These are phyloP conservation scores for Drosophila sulfurigaster DNA, from an alignment of 1,140 invertebrate genomes.

Conservation along the genomic window DNA sequence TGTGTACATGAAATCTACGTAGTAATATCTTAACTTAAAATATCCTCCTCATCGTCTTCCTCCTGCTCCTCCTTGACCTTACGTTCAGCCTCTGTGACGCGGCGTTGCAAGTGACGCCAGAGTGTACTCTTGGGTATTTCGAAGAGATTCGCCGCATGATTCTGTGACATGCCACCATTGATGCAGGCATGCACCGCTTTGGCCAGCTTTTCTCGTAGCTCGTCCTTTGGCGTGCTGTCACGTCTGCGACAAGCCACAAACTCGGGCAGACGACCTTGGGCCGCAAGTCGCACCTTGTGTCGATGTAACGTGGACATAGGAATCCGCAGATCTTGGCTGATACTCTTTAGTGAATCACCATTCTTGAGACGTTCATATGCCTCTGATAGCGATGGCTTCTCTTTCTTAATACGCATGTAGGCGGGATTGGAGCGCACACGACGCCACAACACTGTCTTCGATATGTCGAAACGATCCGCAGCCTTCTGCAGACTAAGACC, in stretches of 20 bases:
- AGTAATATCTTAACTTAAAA: constrained; percentile 45
- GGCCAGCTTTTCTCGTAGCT: constrained; percentile 86
- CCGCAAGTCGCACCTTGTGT: constrained; percentile 86
- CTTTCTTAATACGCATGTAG: constrained; percentile 85
- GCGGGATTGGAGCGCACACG: constrained; percentile 86
- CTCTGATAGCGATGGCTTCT: constrained; percentile 85
- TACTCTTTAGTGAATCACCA: constrained; percentile 87
- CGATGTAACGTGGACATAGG: constrained; percentile 88
- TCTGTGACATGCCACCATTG: constrained; percentile 87
- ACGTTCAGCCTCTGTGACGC: constrained; percentile 51
- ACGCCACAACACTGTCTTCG: constrained; percentile 88
- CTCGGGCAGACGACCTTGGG: constrained; percentile 86
- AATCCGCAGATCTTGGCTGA: constrained; percentile 86
- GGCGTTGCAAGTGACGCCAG: constrained; percentile 86
- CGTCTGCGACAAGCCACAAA: constrained; percentile 85
- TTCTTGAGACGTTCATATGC: constrained; percentile 86
- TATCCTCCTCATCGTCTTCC: constrained; percentile 64
- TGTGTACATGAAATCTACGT: constrained; percentile 24
- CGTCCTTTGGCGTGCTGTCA: constrained; percentile 85
- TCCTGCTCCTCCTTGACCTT: constrained; percentile 68
- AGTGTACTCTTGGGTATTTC: constrained; percentile 88
- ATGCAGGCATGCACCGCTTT: constrained; percentile 87
- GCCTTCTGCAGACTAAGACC: constrained; percentile 87
- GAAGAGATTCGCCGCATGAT: constrained; percentile 86
- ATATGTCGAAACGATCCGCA: constrained; percentile 86